phyloP scores from a whole-genome alignment of 2,797 vertebrate genomes.

The Catostomus latipinnis region DNA sequence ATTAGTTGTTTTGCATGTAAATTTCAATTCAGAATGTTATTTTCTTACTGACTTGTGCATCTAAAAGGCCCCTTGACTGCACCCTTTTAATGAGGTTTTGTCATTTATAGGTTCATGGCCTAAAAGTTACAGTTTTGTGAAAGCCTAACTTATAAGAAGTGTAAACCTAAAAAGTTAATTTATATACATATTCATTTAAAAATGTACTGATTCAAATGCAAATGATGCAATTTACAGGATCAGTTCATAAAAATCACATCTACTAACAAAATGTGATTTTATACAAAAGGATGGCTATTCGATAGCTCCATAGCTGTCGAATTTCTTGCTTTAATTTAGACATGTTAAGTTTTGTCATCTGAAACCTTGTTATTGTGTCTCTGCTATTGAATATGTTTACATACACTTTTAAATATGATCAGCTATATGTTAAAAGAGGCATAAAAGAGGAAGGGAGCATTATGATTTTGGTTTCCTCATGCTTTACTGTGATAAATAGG shows the following conservation, averaged over 20 bases:
- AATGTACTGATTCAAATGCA: not conserved
- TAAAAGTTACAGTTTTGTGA: not conserved
- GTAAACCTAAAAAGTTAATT: not conserved
- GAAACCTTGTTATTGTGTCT: not conserved
- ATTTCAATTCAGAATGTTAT: not conserved
- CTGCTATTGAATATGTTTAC: constrained; percentile 31
- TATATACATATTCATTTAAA: constrained; percentile 5
- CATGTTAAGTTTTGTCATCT: not conserved
- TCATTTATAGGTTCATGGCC: not conserved
- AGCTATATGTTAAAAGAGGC: not conserved
- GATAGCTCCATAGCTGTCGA: not conserved
- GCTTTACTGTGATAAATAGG: constrained; percentile 25
- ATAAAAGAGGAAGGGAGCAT: constrained; percentile 1
- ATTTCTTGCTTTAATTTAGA: not conserved
- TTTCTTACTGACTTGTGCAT: not conserved
- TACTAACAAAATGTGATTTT: constrained; percentile 3
- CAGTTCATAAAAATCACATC: not conserved
- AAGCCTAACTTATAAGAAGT: not conserved
- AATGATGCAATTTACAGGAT: not conserved
- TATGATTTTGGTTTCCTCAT: constrained; percentile 26
- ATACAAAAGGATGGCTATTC: not conserved
- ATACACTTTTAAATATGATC: constrained; percentile 15
- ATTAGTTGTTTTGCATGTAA: constrained; percentile 6
- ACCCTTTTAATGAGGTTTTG: not conserved
- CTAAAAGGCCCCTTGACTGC: constrained; percentile 20